Evolutionary conservation across 2,888 invertebrate genomes (phyloP).

Genomic region (Caenorhabditis sp.): DNA sequence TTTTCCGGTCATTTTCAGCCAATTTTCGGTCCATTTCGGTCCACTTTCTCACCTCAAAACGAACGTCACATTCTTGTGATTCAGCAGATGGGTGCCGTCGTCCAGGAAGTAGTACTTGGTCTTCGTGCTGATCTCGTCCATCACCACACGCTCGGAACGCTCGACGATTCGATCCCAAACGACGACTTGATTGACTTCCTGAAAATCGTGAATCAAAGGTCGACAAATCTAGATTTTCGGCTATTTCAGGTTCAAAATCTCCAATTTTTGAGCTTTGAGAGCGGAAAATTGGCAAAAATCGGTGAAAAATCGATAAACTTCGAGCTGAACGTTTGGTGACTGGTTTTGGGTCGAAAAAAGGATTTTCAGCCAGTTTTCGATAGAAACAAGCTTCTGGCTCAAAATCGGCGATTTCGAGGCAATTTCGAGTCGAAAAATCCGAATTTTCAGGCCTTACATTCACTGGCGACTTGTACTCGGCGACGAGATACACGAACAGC

Average conservation of each 20-base stretch:
- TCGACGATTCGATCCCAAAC: conserved; percentile 98
- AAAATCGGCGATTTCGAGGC: not conserved
- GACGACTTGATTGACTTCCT: conserved; percentile 88
- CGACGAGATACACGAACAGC: conserved; percentile 95
- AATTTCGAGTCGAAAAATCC: not conserved
- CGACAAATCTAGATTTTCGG: not conserved
- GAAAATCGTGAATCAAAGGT: conserved; percentile 77
- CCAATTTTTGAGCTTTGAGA: not conserved
- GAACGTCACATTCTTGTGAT: conserved; percentile 94
- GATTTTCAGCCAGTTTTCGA: too few species aligned
- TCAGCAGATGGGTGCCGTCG: conserved; percentile 97
- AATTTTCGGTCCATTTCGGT: not conserved
- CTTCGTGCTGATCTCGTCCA: conserved; percentile 95
- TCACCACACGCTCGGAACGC: conserved; percentile 93
- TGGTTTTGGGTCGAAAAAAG: too few species aligned
- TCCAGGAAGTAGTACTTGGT: conserved; percentile 99
- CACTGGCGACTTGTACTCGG: conserved; percentile 93
- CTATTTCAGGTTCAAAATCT: not conserved
- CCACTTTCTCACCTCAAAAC: conserved; percentile 90
- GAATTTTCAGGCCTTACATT: conserved; percentile 87
- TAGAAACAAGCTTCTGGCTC: too few species aligned
- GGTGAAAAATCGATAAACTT: not conserved
- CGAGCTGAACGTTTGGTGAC: too few species aligned
- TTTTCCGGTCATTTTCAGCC: not conserved
- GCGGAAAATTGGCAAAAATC: not conserved